phyloP scores from a whole-genome alignment of 2,888 invertebrate genomes.

The Zootermopsis nevadensis region DNA sequence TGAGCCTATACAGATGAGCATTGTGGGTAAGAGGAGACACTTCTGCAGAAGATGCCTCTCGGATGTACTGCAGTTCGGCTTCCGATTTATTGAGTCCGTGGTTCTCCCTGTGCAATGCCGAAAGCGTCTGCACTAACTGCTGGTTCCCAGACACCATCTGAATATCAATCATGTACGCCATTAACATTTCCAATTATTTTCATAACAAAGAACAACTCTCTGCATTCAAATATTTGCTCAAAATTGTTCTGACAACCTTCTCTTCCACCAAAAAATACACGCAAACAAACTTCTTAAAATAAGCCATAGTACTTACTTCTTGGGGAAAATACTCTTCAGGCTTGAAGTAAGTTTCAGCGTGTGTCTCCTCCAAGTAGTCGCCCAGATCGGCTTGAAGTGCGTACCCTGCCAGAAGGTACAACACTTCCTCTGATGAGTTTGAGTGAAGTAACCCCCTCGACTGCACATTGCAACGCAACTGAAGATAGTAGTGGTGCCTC shows the following conservation, averaged over 20 bases:
- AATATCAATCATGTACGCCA: background rate
- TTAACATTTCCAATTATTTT: no score
- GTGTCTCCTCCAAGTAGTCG: constrained; percentile 73
- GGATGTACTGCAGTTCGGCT: constrained; percentile 89
- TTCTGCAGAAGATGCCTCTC: constrained; percentile 64
- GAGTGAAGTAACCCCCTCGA: constrained; percentile 67
- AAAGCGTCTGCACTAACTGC: constrained; percentile 67
- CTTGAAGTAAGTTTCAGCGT: constrained; percentile 53
- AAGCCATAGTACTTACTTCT: constrained; percentile 34
- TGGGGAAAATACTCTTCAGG: constrained; percentile 50
- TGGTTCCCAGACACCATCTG: constrained; percentile 47
- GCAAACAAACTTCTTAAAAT: no score
- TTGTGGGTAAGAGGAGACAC: constrained; percentile 71
- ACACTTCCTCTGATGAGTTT: constrained; percentile 74
- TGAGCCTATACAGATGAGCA: constrained; percentile 87
- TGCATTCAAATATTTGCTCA: no score
- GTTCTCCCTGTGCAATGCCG: constrained; percentile 85
- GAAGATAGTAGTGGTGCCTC: constrained; percentile 93
- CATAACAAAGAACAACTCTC: no score
- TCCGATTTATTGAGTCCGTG: constrained; percentile 81
- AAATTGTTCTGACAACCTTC: no score
- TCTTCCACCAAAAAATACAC: no score
- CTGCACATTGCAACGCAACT: constrained; percentile 88
- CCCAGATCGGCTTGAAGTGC: constrained; percentile 95
- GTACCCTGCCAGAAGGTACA: constrained; percentile 86